phyloP scores from a whole-genome alignment of 2,113 vertebrate genomes.

The Tinamus guttatus region DNA sequence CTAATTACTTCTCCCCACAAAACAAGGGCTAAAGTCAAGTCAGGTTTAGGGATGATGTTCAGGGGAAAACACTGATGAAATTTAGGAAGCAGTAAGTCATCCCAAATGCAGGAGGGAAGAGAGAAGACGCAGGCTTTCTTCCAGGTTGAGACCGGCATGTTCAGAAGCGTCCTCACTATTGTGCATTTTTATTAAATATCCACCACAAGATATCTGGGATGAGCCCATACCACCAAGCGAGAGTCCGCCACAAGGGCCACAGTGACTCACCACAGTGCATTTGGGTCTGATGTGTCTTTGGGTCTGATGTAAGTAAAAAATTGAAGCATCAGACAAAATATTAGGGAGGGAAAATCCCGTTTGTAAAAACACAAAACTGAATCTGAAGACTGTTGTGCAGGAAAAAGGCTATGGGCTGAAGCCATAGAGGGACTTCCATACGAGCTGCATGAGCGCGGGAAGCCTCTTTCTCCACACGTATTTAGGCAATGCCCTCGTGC shows the following conservation, averaged over 20 bases:
- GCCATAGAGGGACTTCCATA: neutral
- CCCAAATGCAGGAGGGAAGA: neutral
- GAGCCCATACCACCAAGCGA: neutral
- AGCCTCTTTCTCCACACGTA: neutral
- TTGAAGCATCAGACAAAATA: rapidly evolving
- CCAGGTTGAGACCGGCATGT: neutral
- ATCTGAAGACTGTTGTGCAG: neutral
- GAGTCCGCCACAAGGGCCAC: rapidly evolving
- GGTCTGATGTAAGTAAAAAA: neutral
- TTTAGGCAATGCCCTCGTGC: neutral
- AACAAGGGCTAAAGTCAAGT: neutral
- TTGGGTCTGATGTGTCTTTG: too few species aligned
- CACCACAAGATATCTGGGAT: neutral
- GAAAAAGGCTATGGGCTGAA: neutral
- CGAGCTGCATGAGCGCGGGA: neutral
- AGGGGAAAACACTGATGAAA: neutral
- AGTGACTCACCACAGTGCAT: rapidly evolving
- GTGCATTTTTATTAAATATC: neutral
- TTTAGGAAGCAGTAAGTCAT: neutral
- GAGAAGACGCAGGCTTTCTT: neutral
- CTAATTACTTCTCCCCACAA: neutral
- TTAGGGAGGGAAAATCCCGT: neutral
- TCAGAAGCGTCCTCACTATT: neutral
- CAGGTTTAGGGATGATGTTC: neutral
- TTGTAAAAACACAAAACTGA: neutral